These are phyloP conservation scores for Raja brachyura DNA, from an alignment of 2,113 vertebrate genomes.

Conservation along the genomic window DNA sequence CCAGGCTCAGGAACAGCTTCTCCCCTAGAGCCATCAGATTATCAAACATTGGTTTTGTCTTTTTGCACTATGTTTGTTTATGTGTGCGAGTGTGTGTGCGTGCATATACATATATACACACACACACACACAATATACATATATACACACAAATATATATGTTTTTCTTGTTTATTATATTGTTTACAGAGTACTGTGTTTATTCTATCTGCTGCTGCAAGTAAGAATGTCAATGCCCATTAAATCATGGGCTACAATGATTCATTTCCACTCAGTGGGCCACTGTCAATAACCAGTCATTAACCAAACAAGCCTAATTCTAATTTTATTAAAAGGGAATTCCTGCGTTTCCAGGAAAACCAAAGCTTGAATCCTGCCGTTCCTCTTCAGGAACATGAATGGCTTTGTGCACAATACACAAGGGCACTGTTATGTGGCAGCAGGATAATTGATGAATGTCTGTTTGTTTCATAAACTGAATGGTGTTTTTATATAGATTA, in stretches of 20 bases:
- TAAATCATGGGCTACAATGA: background rate
- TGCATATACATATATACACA: too few relatives aligned
- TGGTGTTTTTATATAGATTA: background rate
- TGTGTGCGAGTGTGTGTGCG: too few relatives aligned
- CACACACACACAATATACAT: too few relatives aligned
- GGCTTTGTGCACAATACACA: background rate
- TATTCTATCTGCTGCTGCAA: too few relatives aligned
- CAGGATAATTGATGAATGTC: background rate
- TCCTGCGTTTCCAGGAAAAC: background rate
- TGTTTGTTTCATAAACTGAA: background rate
- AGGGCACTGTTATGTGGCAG: background rate
- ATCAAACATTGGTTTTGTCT: too few relatives aligned
- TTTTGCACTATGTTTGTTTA: too few relatives aligned
- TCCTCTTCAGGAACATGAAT: background rate
- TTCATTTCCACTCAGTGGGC: background rate
- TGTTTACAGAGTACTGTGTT: too few relatives aligned
- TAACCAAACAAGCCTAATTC: background rate
- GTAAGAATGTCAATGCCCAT: too few relatives aligned
- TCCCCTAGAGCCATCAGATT: too few relatives aligned
- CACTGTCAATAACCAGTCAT: background rate
- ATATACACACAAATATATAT: too few relatives aligned
- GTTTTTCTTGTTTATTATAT: too few relatives aligned
- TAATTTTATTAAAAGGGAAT: constrained; percentile 5
- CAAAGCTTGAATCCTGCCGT: background rate
- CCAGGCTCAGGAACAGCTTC: too few relatives aligned